phyloP scores from a whole-genome alignment of 2,113 vertebrate species.

The Charina bottae region DNA sequence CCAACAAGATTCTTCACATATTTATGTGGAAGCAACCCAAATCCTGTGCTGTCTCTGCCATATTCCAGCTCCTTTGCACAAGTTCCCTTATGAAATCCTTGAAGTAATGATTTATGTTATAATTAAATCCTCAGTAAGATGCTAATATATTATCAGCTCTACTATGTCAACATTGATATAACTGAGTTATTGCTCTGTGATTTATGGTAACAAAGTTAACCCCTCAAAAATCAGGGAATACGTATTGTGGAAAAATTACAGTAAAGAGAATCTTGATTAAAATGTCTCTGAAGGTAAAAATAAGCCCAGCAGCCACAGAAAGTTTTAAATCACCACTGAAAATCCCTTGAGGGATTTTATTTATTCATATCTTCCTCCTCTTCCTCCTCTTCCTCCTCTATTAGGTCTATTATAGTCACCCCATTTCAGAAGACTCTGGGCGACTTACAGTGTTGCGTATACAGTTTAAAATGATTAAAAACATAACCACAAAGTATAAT shows the following conservation, averaged over 20 bases:
- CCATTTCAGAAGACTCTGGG: background rate
- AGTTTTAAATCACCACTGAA: slow-evolving; percentile 10
- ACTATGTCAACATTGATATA: background rate
- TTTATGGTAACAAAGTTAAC: slow-evolving; percentile 3
- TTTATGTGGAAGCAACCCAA: background rate
- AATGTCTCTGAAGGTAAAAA: background rate
- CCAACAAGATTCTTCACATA: background rate
- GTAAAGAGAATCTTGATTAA: slow-evolving; percentile 29
- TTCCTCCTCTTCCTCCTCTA: background rate
- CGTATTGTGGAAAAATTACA: slow-evolving; percentile 21
- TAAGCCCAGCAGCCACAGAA: background rate
- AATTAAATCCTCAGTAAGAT: slow-evolving; percentile 16
- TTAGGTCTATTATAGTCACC: background rate
- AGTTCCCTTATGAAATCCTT: background rate
- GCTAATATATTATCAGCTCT: slow-evolving; percentile 40
- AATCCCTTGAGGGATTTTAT: background rate
- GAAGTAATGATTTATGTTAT: slow-evolving; percentile 40
- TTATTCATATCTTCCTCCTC: background rate
- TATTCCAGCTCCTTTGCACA: background rate
- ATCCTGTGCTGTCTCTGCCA: background rate
- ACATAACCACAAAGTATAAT: background rate
- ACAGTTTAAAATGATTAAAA: background rate
- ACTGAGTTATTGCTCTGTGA: slow-evolving; percentile 40
- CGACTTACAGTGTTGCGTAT: background rate
- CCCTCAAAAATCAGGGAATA: slow-evolving; percentile 16